A percentile compares a stretch with the other conserved stretches of the same genome.
phyloP scores from a whole-genome alignment of 2,113 vertebrate species.

The Marmota flaviventris region DNA sequence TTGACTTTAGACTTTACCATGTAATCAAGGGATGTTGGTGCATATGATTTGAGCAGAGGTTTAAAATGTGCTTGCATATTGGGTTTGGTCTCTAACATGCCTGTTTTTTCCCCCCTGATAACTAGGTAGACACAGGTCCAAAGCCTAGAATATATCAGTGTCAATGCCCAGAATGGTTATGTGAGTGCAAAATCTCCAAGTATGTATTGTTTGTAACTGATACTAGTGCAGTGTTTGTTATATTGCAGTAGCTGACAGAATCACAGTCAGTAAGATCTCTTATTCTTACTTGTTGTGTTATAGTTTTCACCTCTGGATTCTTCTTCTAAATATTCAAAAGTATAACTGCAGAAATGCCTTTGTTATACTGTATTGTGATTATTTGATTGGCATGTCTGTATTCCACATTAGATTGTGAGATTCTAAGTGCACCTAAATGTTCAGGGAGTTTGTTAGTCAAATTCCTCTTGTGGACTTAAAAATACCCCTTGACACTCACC shows the following conservation, averaged over 20 bases:
- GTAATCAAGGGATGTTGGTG: background rate
- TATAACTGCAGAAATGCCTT: conserved; percentile 15
- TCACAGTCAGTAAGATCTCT: background rate
- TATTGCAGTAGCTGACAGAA: background rate
- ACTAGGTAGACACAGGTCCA: background rate
- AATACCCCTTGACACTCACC: background rate
- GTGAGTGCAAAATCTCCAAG: background rate
- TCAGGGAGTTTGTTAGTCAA: background rate
- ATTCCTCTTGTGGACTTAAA: background rate
- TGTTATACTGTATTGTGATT: background rate
- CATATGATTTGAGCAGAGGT: background rate
- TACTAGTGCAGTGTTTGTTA: background rate
- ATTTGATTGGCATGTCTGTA: background rate
- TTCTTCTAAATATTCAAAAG: too few species aligned
- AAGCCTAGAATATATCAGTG: background rate
- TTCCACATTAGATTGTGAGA: background rate
- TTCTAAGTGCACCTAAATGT: background rate
- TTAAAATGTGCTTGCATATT: conserved; percentile 35
- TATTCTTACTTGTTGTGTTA: background rate
- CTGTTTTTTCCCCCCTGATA: background rate
- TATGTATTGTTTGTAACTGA: background rate
- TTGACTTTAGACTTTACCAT: background rate
- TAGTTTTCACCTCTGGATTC: background rate
- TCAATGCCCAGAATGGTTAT: background rate
- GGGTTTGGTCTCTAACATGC: background rate